Evolutionary conservation across 2,797 vertebrate species (phyloP).

Genomic region (Sebastes matsubarae): DNA sequence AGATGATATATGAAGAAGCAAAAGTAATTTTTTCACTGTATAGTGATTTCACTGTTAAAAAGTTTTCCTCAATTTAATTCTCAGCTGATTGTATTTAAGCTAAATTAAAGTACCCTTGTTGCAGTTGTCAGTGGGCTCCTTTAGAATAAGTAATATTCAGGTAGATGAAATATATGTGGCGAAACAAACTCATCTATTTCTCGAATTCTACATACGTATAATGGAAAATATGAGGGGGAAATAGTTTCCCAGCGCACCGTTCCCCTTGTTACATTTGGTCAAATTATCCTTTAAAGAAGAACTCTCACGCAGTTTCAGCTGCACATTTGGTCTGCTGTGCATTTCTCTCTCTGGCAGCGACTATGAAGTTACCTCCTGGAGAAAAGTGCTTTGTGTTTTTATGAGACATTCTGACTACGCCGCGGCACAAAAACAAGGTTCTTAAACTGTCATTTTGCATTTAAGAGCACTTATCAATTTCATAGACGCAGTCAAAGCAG

Average conservation of each 20-base stretch:
- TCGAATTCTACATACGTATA: slow-evolving; percentile 12
- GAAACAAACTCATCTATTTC: slow-evolving; percentile 37
- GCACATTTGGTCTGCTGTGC: slow-evolving; percentile 30
- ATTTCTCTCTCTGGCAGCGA: slow-evolving; percentile 33
- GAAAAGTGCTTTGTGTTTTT: slow-evolving; percentile 68
- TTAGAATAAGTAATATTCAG: slow-evolving; percentile 9
- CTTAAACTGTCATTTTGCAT: slow-evolving; percentile 81
- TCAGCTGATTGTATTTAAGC: slow-evolving; percentile 8
- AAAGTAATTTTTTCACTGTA: neutral
- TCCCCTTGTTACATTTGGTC: slow-evolving; percentile 31
- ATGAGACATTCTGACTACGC: slow-evolving; percentile 59
- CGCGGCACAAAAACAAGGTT: slow-evolving; percentile 68
- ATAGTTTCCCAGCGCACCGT: slow-evolving; percentile 7
- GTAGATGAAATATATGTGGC: slow-evolving; percentile 10
- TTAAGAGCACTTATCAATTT: slow-evolving; percentile 79
- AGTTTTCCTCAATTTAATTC: slow-evolving; percentile 9
- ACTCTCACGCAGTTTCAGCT: slow-evolving; percentile 5
- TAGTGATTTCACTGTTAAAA: slow-evolving; percentile 6
- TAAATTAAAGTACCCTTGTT: slow-evolving; percentile 5
- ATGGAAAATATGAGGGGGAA: slow-evolving; percentile 24
- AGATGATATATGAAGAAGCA: neutral
- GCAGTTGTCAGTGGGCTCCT: neutral
- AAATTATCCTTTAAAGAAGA: slow-evolving; percentile 41
- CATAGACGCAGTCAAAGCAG: slow-evolving; percentile 71
- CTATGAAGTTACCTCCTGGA: slow-evolving; percentile 48